Conservation (phyloP, 2,113 vertebrate genomes). For the Chloropsis cyanopogon region DNA sequence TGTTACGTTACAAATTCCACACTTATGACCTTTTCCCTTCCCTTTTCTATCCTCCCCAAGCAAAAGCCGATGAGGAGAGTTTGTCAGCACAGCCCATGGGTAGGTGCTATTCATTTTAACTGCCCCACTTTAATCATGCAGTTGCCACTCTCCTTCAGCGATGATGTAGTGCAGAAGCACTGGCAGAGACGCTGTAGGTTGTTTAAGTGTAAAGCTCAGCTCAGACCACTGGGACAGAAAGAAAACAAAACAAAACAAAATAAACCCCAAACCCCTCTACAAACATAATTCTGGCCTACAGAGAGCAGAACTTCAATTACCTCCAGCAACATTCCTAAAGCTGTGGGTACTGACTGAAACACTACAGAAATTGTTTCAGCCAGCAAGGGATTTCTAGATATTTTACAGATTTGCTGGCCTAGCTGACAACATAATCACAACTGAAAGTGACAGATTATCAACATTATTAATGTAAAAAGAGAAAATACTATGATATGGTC, state of each 20-base stretch:
- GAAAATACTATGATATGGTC: constrained; percentile 48
- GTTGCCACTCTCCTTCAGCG: constrained; percentile 61
- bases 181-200: constrained; percentile 44
- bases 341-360: constrained; percentile 64
- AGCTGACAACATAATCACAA: constrained; percentile 77
- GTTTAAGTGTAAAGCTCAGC: constrained; percentile 69
- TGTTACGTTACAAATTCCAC: background rate
- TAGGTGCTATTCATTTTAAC: constrained; percentile 62
- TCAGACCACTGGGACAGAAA: constrained; percentile 46
- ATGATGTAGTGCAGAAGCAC: constrained; percentile 75
- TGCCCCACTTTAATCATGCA: constrained; percentile 77
- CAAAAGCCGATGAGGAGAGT: background rate
- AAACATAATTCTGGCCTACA: constrained; percentile 22
- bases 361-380: constrained; percentile 70
- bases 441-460: constrained; percentile 75
- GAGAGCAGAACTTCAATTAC: constrained; percentile 52
- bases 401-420: constrained; percentile 76
- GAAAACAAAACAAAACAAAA: constrained; percentile 39
- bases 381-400: constrained; percentile 68
- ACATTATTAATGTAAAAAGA: constrained; percentile 68
- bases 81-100: constrained; percentile 55
- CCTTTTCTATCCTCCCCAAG: background rate
- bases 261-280: background rate
- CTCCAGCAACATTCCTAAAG: constrained; percentile 57
- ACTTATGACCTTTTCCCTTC: background rate